Percentiles rank a stretch among this genome's conserved stretches.
These are phyloP conservation scores for Macrophya annulata DNA, from an alignment of 2,888 invertebrate species.

Conservation along the genomic window DNA sequence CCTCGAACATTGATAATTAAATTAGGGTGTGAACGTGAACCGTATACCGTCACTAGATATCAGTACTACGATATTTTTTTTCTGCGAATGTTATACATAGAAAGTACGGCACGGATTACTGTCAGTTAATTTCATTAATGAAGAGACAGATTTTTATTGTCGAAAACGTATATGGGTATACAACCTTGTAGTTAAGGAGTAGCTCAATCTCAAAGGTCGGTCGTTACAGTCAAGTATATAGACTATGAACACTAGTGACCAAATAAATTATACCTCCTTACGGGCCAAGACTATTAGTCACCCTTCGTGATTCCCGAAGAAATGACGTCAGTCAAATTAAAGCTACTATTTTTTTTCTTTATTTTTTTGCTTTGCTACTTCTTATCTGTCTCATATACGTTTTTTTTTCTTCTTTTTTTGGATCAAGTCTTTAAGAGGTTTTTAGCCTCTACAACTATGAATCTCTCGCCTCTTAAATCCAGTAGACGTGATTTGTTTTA, in stretches of 20 bases:
- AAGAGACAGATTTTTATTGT: neutral
- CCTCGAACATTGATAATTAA: neutral
- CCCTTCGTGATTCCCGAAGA: constrained; percentile 40
- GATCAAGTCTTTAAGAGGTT: neutral
- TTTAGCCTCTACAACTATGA: neutral
- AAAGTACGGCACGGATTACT: neutral
- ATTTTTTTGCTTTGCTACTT: neutral
- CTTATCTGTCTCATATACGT: neutral
- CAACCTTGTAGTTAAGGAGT: neutral
- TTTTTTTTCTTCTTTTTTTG: neutral
- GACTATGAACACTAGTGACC: constrained; percentile 32
- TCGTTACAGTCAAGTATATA: constrained; percentile 31
- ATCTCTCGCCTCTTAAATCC: neutral
- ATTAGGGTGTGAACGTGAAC: neutral
- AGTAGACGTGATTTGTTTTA: neutral
- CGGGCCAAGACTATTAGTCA: constrained; percentile 41
- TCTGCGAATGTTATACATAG: neutral
- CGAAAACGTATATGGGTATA: neutral
- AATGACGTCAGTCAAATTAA: constrained; percentile 44
- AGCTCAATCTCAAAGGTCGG: constrained; percentile 47
- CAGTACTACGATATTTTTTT: neutral
- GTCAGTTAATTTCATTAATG: neutral
- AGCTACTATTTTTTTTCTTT: neutral
- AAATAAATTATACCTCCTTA: constrained; percentile 34
- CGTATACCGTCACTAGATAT: neutral